These are phyloP conservation scores for Dinomys branickii DNA, from an alignment of 2,113 vertebrate species.

Conservation along the genomic window DNA sequence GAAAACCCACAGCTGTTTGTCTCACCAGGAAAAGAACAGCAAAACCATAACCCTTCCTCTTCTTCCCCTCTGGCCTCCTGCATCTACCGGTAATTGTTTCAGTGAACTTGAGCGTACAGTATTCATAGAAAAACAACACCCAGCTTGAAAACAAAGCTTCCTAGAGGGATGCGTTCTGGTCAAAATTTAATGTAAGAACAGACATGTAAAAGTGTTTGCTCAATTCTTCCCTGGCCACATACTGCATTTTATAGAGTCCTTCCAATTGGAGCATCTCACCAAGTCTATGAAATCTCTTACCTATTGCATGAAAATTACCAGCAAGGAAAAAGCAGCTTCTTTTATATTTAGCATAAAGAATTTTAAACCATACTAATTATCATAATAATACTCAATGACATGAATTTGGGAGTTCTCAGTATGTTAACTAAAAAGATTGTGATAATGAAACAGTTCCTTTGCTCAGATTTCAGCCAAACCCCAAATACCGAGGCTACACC, in stretches of 20 bases:
- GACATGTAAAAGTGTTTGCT: not conserved
- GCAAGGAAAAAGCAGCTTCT: not conserved
- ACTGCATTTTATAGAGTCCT: not conserved
- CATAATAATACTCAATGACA: constrained; percentile 31
- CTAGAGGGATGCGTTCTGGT: not conserved
- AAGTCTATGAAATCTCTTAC: not conserved
- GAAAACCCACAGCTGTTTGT: not conserved
- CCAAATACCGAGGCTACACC: not conserved
- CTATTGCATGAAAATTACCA: not conserved
- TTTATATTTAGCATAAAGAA: not conserved
- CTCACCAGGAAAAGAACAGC: not conserved
- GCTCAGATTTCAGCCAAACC: not conserved
- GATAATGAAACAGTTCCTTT: not conserved
- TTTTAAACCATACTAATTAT: constrained; percentile 22
- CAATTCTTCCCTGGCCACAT: not conserved
- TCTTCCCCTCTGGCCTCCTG: not conserved
- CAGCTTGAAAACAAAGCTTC: not conserved
- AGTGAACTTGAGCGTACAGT: not conserved
- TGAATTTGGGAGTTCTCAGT: constrained; percentile 4
- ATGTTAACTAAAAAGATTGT: not conserved
- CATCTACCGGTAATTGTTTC: not conserved
- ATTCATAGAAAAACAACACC: not conserved
- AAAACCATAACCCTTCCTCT: not conserved
- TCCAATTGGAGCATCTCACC: not conserved
- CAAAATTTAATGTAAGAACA: not conserved